Conservation (phyloP, 2,113 vertebrate species). For the Protobothrops mucrosquamatus region DNA sequence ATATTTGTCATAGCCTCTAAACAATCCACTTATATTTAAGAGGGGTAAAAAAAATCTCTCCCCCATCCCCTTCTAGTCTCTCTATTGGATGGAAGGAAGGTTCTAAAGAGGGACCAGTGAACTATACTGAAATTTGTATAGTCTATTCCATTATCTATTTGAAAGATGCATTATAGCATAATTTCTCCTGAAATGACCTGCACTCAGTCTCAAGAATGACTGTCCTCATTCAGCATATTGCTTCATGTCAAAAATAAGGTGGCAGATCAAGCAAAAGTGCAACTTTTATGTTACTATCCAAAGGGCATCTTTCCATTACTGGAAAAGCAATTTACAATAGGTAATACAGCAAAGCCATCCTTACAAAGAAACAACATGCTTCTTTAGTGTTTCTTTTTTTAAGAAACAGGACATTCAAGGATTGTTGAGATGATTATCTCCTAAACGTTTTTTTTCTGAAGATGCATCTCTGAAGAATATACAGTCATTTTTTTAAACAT, state of each 20-base stretch:
- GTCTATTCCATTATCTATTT: not conserved
- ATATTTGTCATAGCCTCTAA: not conserved
- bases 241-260: not conserved
- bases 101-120: not conserved
- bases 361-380: not conserved
- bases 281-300: not conserved
- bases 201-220: not conserved
- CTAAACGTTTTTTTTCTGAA: not conserved
- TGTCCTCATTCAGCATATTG: not conserved
- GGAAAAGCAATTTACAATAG: not conserved
- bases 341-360: not conserved
- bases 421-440: not conserved
- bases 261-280: not conserved
- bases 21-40: too few species aligned
- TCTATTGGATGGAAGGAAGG: too few species aligned
- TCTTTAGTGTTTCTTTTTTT: not conserved
- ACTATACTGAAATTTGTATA: not conserved
- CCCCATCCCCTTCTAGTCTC: not conserved
- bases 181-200: not conserved
- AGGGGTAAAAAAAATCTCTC: not conserved
- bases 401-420: not conserved
- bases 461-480: not conserved
- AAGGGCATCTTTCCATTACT: constrained; percentile 3
- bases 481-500: not conserved
- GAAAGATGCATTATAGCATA: not conserved